Conservation (phyloP, 2,888 invertebrate genomes). For the Spicauda simplicius region DNA sequence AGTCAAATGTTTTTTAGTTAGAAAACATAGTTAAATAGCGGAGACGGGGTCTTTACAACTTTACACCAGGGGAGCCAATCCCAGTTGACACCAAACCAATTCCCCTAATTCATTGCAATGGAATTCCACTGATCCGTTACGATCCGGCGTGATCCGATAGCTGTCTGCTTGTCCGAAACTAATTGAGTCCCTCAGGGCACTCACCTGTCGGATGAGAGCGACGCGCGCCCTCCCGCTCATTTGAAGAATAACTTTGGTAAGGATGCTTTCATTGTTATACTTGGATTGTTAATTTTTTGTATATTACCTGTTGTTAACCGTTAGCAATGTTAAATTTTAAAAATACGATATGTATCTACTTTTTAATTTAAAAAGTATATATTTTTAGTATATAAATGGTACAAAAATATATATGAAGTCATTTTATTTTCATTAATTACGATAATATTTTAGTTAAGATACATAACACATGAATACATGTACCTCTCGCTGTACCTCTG, state of each 20-base stretch:
- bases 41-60: not conserved
- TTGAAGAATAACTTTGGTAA: not conserved
- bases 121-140: conserved; percentile 37
- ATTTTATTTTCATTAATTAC: too few relatives aligned
- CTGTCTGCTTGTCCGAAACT: conserved; percentile 43
- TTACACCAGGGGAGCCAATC: not conserved
- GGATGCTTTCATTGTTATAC: too few relatives aligned
- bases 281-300: too few relatives aligned
- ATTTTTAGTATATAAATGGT: too few relatives aligned
- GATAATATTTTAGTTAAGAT: too few relatives aligned
- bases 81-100: conserved; percentile 16
- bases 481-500: too few relatives aligned
- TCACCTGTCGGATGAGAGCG: conserved; percentile 49
- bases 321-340: too few relatives aligned
- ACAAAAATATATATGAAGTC: too few relatives aligned
- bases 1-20: not conserved
- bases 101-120: conserved; percentile 26
- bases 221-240: not conserved
- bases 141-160: conserved; percentile 41
- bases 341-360: too few relatives aligned
- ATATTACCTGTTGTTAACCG: too few relatives aligned
- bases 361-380: too few relatives aligned
- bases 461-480: too few relatives aligned
- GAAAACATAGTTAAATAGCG: not conserved
- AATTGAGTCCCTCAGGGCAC: conserved; percentile 52